Conservation (phyloP, 2,113 vertebrate genomes). For the Charadrius vociferus region DNA sequence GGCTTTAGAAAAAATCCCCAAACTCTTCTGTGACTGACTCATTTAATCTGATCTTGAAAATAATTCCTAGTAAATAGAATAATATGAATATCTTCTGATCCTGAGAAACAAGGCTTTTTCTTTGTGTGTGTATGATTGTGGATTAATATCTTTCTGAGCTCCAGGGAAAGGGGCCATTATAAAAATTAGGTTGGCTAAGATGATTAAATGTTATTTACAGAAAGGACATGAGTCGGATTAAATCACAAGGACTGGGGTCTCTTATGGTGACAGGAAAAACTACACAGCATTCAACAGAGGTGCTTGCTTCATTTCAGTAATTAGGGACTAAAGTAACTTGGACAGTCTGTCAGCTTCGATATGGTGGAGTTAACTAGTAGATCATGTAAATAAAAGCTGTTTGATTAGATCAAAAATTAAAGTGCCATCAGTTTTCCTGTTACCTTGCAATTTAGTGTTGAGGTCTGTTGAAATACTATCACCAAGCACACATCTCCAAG, state of each 20-base stretch:
- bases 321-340: slow-evolving; percentile 70
- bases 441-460: neutral
- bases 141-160: slow-evolving; percentile 64
- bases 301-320: slow-evolving; percentile 69
- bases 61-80: slow-evolving; percentile 32
- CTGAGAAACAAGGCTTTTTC: neutral
- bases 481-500: neutral
- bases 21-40: neutral
- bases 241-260: neutral
- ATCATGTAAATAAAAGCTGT: slow-evolving; percentile 89
- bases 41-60: slow-evolving; percentile 28
- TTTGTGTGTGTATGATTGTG: neutral
- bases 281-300: neutral
- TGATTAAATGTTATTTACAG: slow-evolving; percentile 86
- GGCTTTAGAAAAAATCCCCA: neutral
- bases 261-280: slow-evolving; percentile 29
- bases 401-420: slow-evolving; percentile 90
- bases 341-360: slow-evolving; percentile 75
- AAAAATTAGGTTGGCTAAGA: slow-evolving; percentile 81
- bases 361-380: slow-evolving; percentile 73
- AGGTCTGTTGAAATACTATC: neutral
- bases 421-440: slow-evolving; percentile 21
- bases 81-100: slow-evolving; percentile 39
- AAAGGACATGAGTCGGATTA: slow-evolving; percentile 51
- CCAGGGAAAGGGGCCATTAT: slow-evolving; percentile 75